Conservation (phyloP, 1,140 invertebrate species). For the Polypedilum pembai region DNA sequence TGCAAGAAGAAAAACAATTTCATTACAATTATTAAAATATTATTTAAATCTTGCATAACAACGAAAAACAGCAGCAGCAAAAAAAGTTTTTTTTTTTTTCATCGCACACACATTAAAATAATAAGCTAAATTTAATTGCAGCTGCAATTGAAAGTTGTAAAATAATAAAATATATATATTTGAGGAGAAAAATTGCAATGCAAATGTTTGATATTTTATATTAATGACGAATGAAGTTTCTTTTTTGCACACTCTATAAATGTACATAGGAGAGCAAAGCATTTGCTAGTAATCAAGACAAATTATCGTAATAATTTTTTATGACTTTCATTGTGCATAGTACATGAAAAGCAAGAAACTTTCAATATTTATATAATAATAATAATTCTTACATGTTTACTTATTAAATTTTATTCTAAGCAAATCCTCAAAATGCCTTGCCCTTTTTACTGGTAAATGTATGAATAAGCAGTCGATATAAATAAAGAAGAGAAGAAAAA, state of each 20-base stretch:
- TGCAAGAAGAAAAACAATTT: background rate
- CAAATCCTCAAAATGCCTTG: too few relatives aligned
- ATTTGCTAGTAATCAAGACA: constrained; percentile 27
- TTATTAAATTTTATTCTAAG: background rate
- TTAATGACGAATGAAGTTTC: constrained; percentile 6
- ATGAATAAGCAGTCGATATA: background rate
- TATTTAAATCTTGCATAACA: background rate
- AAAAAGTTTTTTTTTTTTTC: background rate
- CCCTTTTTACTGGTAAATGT: background rate
- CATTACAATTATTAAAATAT: background rate
- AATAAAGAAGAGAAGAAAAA: background rate
- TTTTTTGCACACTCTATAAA: background rate
- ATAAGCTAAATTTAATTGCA: background rate
- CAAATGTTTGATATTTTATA: constrained; percentile 9
- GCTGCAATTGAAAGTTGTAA: background rate
- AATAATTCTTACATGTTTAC: background rate
- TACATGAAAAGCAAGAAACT: background rate
- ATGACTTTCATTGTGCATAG: background rate
- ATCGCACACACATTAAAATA: background rate
- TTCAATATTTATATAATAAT: constrained; percentile 1
- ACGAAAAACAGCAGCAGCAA: background rate
- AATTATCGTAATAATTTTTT: constrained; percentile 28
- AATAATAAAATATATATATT: background rate
- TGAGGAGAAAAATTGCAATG: background rate
- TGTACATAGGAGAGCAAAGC: background rate